A percentile compares a stretch with the other conserved stretches of the same genome.
Conservation (phyloP, 2,888 invertebrate genomes). For the Morinoia aosen region DNA sequence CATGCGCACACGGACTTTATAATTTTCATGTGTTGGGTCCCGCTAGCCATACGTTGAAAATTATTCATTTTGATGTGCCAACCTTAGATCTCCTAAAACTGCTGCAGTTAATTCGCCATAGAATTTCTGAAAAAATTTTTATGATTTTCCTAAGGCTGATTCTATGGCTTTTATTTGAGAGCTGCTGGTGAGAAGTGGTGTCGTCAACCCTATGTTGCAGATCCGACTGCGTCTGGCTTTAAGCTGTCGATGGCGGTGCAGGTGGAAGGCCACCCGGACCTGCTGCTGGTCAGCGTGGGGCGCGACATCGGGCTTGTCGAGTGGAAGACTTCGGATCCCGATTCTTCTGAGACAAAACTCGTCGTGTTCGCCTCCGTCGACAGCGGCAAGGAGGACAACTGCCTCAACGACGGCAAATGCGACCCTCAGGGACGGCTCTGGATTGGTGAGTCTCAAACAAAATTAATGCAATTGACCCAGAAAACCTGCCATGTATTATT, state of each 20-base stretch:
- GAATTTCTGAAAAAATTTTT: neutral
- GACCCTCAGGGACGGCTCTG: constrained; percentile 82
- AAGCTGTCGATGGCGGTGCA: constrained; percentile 76
- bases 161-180: too few relatives aligned
- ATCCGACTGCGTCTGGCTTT: neutral
- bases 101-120: too few relatives aligned
- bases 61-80: too few relatives aligned
- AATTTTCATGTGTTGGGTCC: too few relatives aligned
- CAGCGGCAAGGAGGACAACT: constrained; percentile 74
- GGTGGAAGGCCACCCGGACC: constrained; percentile 76
- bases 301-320: constrained; percentile 76
- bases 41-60: too few relatives aligned
- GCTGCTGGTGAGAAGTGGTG: neutral
- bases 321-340: constrained; percentile 77
- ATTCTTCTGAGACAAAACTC: constrained; percentile 72
- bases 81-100: too few relatives aligned
- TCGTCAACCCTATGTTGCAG: neutral
- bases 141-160: neutral
- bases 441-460: constrained; percentile 75
- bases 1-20: too few relatives aligned
- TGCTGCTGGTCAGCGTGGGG: constrained; percentile 79
- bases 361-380: constrained; percentile 75
- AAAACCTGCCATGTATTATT: too few relatives aligned
- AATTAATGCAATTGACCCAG: too few relatives aligned
- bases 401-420: constrained; percentile 86